A percentile compares a stretch with the other conserved stretches of the same genome.
Evolutionary conservation across 2,888 invertebrate species (phyloP).

Genomic region (Drosophila glabriapex): DNA sequence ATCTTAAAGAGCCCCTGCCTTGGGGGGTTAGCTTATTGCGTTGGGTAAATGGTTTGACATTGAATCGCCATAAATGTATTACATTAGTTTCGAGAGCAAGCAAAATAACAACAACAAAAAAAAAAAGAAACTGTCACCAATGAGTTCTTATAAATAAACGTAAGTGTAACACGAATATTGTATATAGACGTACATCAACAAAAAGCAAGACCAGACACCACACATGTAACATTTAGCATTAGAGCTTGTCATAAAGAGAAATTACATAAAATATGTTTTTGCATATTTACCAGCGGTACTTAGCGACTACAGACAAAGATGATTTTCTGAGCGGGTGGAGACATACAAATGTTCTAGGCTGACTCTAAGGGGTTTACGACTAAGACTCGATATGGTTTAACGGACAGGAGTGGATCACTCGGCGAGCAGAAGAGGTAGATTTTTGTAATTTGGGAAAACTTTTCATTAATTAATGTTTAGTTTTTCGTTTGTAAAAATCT

Average conservation of each 20-base stretch:
- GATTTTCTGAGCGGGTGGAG: conserved; percentile 32
- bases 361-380: not conserved
- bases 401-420: conserved; percentile 9
- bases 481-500: not conserved
- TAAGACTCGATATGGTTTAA: not conserved
- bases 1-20: conserved; percentile 29
- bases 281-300: conserved; percentile 78
- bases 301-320: conserved; percentile 63
- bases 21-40: conserved; percentile 36
- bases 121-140: conserved; percentile 65
- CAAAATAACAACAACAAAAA: conserved; percentile 31
- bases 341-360: conserved; percentile 20
- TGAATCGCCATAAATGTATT: conserved; percentile 38
- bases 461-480: not conserved
- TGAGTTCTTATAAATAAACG: conserved; percentile 61
- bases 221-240: conserved; percentile 56
- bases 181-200: conserved; percentile 30
- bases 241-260: conserved; percentile 11
- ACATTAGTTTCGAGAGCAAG: conserved; percentile 70
- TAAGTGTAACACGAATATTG: conserved; percentile 40
- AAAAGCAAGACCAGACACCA: conserved; percentile 74
- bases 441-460: not conserved
- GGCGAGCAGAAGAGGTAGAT: not conserved
- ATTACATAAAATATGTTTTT: conserved; percentile 32
- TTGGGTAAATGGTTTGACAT: conserved; percentile 30